These are phyloP conservation scores for Micronisus gabar DNA, from an alignment of 2,113 vertebrate species.

Conservation along the genomic window DNA sequence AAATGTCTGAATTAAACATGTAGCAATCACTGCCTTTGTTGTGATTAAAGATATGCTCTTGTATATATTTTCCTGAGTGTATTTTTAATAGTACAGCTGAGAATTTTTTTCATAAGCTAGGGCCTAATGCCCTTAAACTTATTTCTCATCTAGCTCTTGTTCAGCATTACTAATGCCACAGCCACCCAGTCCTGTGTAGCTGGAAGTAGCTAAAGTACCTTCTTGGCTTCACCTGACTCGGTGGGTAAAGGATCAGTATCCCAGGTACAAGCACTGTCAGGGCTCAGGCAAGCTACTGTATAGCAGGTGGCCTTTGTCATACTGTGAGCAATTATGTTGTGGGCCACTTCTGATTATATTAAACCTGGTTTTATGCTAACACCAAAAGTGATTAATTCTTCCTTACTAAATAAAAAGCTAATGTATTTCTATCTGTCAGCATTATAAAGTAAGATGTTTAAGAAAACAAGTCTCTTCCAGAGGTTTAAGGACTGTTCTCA, in stretches of 20 bases:
- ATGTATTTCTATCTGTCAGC: neutral
- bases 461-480: neutral
- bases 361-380: neutral
- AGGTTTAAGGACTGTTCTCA: neutral
- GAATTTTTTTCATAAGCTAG: conserved; percentile 22
- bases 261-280: neutral
- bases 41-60: neutral
- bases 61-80: conserved; percentile 1
- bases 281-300: neutral
- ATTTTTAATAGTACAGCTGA: neutral
- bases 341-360: neutral
- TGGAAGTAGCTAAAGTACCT: neutral
- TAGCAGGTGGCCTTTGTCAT: neutral
- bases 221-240: neutral
- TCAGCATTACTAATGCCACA: neutral
- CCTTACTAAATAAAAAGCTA: conserved; percentile 36
- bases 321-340: neutral
- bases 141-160: neutral
- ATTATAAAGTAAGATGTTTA: neutral
- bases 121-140: neutral
- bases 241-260: neutral
- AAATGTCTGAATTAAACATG: neutral
- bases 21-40: conserved; percentile 44
- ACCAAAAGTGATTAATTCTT: conserved; percentile 16
- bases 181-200: neutral